phyloP scores from a whole-genome alignment of 2,888 invertebrate species.

The Agonopterix heracliana region DNA sequence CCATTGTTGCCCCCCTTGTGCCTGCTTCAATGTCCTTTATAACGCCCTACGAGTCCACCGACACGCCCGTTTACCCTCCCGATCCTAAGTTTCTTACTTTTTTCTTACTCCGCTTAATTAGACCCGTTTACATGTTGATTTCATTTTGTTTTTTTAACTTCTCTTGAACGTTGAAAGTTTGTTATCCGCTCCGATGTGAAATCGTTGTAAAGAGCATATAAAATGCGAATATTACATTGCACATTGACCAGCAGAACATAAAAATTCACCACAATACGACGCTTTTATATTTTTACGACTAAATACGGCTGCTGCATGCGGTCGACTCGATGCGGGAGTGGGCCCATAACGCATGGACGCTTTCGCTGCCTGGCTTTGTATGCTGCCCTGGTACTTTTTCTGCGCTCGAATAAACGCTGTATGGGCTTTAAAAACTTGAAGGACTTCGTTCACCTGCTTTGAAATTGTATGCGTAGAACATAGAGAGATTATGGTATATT shows the following conservation, averaged over 20 bases:
- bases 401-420: conserved; percentile 8
- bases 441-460: not conserved
- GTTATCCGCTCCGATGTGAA: no score
- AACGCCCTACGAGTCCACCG: not conserved
- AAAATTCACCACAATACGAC: conserved; percentile 6
- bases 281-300: conserved; percentile 9
- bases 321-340: conserved; percentile 23
- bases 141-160: no score
- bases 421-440: not conserved
- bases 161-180: no score
- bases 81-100: not conserved
- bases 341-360: conserved; percentile 21
- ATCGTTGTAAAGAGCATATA: no score
- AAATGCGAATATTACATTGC: not conserved
- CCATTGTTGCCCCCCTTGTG: conserved; percentile 1
- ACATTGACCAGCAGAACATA: conserved; percentile 1
- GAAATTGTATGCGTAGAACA: not conserved
- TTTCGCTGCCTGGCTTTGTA: conserved; percentile 8
- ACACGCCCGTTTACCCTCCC: conserved; percentile 1
- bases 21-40: conserved; percentile 4
- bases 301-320: conserved; percentile 7
- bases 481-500: not conserved
- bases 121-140: no score
- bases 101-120: not conserved
- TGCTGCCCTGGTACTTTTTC: conserved; percentile 16